Percentiles rank a stretch among this genome's conserved stretches.
phyloP scores from a whole-genome alignment of 2,888 invertebrate species.

The Bombyx huttoni region DNA sequence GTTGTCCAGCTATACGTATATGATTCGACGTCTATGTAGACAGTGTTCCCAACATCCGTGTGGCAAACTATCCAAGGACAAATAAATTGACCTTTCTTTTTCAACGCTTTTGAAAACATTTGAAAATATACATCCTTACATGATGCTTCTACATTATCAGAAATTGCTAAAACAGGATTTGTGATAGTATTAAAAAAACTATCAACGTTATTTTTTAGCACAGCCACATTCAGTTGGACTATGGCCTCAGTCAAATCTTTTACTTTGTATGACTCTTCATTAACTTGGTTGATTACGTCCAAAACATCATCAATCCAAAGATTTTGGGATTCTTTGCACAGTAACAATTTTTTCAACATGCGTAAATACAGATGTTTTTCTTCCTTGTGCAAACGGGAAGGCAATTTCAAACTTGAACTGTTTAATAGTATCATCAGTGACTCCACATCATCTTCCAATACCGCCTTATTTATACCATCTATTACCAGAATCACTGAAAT shows the following conservation, averaged over 20 bases:
- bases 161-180: slow-evolving; percentile 29
- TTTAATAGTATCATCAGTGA: slow-evolving; percentile 60
- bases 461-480: slow-evolving; percentile 72
- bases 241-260: slow-evolving; percentile 57
- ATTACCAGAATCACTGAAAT: slow-evolving; percentile 72
- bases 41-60: slow-evolving; percentile 60
- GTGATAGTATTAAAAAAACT: slow-evolving; percentile 49
- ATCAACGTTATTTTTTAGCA: slow-evolving; percentile 47
- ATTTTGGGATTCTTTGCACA: slow-evolving; percentile 68
- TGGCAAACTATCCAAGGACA: slow-evolving; percentile 68
- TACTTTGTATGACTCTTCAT: slow-evolving; percentile 58
- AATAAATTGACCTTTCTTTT: slow-evolving; percentile 51
- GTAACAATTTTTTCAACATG: slow-evolving; percentile 59
- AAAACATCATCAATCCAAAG: slow-evolving; percentile 75
- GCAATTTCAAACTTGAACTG: slow-evolving; percentile 54
- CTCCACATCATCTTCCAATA: slow-evolving; percentile 64
- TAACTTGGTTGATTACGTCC: slow-evolving; percentile 54
- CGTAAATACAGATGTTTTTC: slow-evolving; percentile 68
- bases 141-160: slow-evolving; percentile 34
- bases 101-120: slow-evolving; percentile 55
- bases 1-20: slow-evolving; percentile 66
- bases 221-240: slow-evolving; percentile 51
- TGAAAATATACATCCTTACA: slow-evolving; percentile 59
- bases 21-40: slow-evolving; percentile 67
- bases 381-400: slow-evolving; percentile 47